Conservation (phyloP, 2,797 vertebrate genomes). For the Graptemys geographica region DNA sequence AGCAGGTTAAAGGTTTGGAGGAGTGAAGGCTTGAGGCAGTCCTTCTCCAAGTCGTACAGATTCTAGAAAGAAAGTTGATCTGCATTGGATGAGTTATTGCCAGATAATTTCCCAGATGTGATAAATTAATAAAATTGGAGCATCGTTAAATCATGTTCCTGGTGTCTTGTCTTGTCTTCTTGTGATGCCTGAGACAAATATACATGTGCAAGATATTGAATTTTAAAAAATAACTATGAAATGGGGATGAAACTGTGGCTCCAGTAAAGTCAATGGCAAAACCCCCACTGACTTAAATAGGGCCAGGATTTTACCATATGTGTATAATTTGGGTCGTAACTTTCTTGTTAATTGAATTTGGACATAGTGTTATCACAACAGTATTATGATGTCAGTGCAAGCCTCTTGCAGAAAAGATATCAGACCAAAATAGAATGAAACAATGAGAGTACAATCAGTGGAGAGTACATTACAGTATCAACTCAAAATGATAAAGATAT, state of each 20-base stretch:
- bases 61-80: neutral
- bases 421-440: neutral
- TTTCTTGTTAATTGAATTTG: neutral
- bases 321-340: neutral
- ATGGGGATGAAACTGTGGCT: neutral
- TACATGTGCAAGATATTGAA: neutral
- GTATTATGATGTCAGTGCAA: neutral
- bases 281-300: neutral
- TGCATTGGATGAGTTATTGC: neutral
- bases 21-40: neutral
- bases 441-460: too few relatives aligned
- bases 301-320: neutral
- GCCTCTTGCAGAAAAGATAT: neutral
- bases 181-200: neutral
- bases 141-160: neutral
- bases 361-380: neutral
- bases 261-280: neutral
- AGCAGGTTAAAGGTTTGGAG: neutral
- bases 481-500: neutral
- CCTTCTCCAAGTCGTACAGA: neutral
- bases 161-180: neutral
- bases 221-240: neutral
- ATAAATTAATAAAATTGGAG: neutral
- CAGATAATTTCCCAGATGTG: neutral
- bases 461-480: neutral